Evolutionary conservation across 2,888 invertebrate genomes (phyloP), one percentile per base, ranked within the genome.

Genomic region (Sinotaia quadrata): DNA sequence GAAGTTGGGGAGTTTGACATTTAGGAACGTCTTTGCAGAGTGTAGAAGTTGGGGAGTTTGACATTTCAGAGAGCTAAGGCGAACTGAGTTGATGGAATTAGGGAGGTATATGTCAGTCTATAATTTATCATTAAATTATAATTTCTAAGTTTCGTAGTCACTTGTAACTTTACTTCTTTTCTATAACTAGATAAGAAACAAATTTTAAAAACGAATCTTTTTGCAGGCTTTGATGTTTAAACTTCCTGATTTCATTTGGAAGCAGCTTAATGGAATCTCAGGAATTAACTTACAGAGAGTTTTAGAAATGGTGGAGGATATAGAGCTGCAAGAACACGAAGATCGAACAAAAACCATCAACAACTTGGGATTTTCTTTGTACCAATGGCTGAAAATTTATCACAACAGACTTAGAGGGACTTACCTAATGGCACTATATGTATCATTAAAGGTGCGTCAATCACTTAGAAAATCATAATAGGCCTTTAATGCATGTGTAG

Each of bases 351-450:
- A 75, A 12, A 80, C 83, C 12, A 82, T 84, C 29, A 75, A 80
- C 31, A 80, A 84, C 68, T 75, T 84, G 56, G 77, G 80, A 15
- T 75, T 73, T 60, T 84, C 82, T 66, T 69, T 84, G 67, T 83
- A 84, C 74, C 76, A 82, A 24, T 84, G 84, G 84, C 68, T 84
- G 44, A 75, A 79, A 41, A 81, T 82, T 2, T 80, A 83, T 67
- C 75, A 82, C 69, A 82, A 82, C 75, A 82, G 82, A 60, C 69
- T 83, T 29, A 81, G 80, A 7, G 84, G 84, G 0, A 84, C 83
- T 7, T 84, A 78, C 72, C 76, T 84, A n/a, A 79, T 80, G 0
- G 83, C 81, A 3, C 75, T 83, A 29, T 85, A 83, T 62, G 72
- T 85, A 24, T 77, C 72, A 54, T 76, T 81, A 62, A 85, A 85